A percentile compares a stretch with the other conserved stretches of the same genome.
phyloP scores from a whole-genome alignment of 2,888 invertebrate genomes.

The Pyrrhosoma nymphula region DNA sequence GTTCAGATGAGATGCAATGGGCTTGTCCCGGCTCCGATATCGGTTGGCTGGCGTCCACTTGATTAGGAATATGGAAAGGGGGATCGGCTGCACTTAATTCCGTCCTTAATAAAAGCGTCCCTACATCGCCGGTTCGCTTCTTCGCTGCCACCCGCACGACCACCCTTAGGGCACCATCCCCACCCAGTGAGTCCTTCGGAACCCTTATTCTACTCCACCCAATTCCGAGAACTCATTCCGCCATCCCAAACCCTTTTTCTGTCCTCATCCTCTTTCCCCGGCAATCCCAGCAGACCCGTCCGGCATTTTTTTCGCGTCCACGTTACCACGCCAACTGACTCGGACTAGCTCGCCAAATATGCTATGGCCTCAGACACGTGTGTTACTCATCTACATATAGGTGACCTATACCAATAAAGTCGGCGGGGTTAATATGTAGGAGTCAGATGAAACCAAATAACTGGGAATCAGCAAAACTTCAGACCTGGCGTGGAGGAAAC shows the following conservation, averaged over 20 bases:
- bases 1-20: background rate
- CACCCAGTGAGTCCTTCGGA: background rate
- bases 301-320: background rate
- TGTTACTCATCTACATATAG: too few species aligned
- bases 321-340: background rate
- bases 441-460: too few species aligned
- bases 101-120: background rate
- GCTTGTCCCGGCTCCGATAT: background rate
- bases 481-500: too few species aligned
- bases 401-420: too few species aligned
- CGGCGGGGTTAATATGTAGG: too few species aligned
- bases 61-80: background rate
- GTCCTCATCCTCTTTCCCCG: background rate
- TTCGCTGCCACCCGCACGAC: background rate
- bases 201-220: background rate
- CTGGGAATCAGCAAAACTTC: too few species aligned
- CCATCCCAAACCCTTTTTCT: background rate
- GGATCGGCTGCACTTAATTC: conserved; percentile 4
- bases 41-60: background rate
- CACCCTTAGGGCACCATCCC: background rate
- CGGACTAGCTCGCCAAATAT: background rate
- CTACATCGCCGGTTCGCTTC: background rate
- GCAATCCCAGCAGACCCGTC: background rate
- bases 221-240: background rate
- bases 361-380: background rate